Conservation (phyloP, 2,113 vertebrate species). For the Chloropsis cyanopogon region DNA sequence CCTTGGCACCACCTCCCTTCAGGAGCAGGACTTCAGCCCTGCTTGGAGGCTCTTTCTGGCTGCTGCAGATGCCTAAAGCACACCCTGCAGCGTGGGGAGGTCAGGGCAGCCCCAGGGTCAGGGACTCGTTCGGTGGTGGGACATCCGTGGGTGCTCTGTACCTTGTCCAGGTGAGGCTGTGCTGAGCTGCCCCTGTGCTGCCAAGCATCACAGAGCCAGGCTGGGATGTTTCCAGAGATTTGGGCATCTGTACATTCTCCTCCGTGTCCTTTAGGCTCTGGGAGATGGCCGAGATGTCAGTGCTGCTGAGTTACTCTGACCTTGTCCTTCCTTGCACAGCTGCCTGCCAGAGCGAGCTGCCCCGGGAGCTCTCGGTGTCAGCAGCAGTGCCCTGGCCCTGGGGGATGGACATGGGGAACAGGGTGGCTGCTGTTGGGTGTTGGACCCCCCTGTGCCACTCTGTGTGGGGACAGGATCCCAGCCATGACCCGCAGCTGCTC, state of each 20-base stretch:
- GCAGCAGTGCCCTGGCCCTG: background rate
- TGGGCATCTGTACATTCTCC: fast-evolving
- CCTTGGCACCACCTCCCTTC: background rate
- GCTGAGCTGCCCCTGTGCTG: background rate
- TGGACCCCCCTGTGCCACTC: fast-evolving
- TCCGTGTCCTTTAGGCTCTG: background rate
- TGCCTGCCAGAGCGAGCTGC: fast-evolving
- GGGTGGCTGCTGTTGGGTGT: background rate
- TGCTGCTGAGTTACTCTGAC: background rate
- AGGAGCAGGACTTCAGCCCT: background rate
- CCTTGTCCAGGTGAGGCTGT: background rate
- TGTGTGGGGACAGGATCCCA: fast-evolving
- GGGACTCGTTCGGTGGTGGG: background rate
- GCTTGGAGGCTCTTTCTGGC: background rate
- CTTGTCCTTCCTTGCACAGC: background rate
- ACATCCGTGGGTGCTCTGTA: background rate
- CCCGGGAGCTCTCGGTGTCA: fast-evolving
- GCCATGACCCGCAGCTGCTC: fast-evolving
- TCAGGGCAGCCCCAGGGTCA: background rate
- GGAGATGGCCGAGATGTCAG: background rate
- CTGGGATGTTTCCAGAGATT: background rate
- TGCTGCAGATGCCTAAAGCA: background rate
- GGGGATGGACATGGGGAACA: fast-evolving
- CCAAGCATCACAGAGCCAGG: fast-evolving
- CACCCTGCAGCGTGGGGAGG: background rate